Evolutionary conservation across 2,888 invertebrate genomes (phyloP).

Genomic region (Rhagonycha fulva): DNA sequence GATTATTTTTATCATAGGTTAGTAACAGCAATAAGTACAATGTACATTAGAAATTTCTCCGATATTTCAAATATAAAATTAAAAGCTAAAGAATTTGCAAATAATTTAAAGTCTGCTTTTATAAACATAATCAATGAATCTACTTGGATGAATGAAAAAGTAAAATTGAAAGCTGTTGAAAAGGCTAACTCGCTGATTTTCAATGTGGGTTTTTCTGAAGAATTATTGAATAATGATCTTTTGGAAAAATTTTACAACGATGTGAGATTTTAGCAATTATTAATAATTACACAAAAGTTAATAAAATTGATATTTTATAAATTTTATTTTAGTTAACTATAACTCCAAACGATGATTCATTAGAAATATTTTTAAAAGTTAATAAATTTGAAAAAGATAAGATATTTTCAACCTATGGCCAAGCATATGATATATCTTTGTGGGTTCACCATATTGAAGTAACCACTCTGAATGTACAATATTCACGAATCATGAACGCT

Average conservation of each 20-base stretch:
- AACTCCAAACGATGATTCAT: constrained; percentile 36
- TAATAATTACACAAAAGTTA: not conserved
- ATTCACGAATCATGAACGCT: constrained; percentile 82
- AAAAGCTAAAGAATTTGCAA: constrained; percentile 24
- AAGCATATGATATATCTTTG: constrained; percentile 45
- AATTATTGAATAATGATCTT: constrained; percentile 8
- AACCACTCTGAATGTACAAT: constrained; percentile 84
- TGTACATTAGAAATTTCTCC: constrained; percentile 71
- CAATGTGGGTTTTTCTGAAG: not conserved
- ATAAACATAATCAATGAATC: not conserved
- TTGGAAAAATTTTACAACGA: constrained; percentile 52
- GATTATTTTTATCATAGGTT: constrained; percentile 54
- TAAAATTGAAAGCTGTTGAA: not conserved
- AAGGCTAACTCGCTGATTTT: not conserved
- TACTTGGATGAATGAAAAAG: not conserved
- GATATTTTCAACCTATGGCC: not conserved
- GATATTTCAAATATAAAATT: constrained; percentile 14
- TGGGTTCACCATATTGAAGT: constrained; percentile 83
- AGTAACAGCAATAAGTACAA: constrained; percentile 65
- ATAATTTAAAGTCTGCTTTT: not conserved
- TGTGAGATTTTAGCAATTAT: not conserved
- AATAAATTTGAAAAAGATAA: not conserved
- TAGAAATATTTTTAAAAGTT: not conserved
- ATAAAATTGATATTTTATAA: constrained; percentile 13
- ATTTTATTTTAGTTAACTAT: constrained; percentile 52